A percentile compares a stretch with the other conserved stretches of the same genome.
Evolutionary conservation across 2,797 vertebrate species (phyloP).

Genomic region (Leptodactylus fallax): DNA sequence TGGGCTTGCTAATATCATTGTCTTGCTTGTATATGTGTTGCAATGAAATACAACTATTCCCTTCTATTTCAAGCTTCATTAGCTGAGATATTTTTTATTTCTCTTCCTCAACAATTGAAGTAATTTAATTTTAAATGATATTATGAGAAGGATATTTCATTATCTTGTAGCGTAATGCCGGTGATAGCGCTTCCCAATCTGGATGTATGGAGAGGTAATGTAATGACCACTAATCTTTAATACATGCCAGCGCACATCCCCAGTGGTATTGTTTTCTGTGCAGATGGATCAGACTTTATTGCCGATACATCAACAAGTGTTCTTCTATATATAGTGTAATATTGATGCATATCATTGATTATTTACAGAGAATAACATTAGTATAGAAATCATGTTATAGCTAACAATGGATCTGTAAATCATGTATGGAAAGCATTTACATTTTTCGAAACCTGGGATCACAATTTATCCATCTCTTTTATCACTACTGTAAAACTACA

Average conservation of each 20-base stretch:
- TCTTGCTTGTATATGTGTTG: constrained; percentile 43
- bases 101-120: constrained; percentile 58
- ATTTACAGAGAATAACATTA: background rate
- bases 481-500: too few species aligned
- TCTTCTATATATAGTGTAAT: background rate
- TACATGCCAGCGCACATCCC: background rate
- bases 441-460: too few species aligned
- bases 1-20: constrained; percentile 44
- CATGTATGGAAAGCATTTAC: too few species aligned
- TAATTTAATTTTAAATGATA: constrained; percentile 57
- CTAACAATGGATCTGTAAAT: too few species aligned
- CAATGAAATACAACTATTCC: constrained; percentile 54
- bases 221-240: constrained; percentile 33
- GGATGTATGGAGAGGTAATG: constrained; percentile 4
- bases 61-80: constrained; percentile 62
- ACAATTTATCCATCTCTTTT: too few species aligned
- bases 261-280: background rate
- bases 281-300: background rate
- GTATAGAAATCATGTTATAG: background rate
- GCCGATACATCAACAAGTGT: background rate
- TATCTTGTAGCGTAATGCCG: constrained; percentile 32
- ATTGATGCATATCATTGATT: background rate
- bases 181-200: constrained; percentile 15
- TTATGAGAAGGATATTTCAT: constrained; percentile 56
- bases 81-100: constrained; percentile 57